Conservation (phyloP, 2,113 vertebrate genomes). For the Rostratula benghalensis region DNA sequence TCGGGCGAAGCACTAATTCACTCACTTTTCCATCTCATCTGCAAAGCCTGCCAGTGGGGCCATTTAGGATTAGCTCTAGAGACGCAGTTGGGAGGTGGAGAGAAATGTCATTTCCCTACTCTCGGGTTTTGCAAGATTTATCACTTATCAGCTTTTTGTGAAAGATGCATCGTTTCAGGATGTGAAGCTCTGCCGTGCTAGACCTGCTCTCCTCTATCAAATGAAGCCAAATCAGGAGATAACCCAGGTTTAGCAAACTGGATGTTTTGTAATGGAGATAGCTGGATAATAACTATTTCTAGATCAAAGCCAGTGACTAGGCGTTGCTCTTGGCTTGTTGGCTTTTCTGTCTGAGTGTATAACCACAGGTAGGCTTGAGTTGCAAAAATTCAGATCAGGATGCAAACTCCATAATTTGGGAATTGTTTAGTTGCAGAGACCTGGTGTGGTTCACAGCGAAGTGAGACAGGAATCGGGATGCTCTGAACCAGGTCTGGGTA, state of each 20-base stretch:
- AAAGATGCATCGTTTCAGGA: neutral
- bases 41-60: neutral
- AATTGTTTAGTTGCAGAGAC: neutral
- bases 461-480: neutral
- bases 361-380: slow-evolving; percentile 52
- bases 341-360: slow-evolving; percentile 42
- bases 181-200: slow-evolving; percentile 10
- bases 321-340: slow-evolving; percentile 47
- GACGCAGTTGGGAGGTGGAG: neutral
- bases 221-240: slow-evolving; percentile 43
- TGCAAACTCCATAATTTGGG: neutral
- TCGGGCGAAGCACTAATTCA: neutral
- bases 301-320: slow-evolving; percentile 59
- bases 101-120: neutral
- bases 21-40: neutral
- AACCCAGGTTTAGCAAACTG: slow-evolving; percentile 51
- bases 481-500: neutral
- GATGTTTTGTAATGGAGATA: slow-evolving; percentile 67
- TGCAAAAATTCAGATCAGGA: slow-evolving; percentile 59
- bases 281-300: slow-evolving; percentile 61
- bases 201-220: slow-evolving; percentile 34
- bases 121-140: slow-evolving; percentile 11
- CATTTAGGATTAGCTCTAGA: neutral
- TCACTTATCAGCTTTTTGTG: slow-evolving; percentile 17
- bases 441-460: neutral